Evolutionary conservation across 1,140 invertebrate genomes (phyloP).

Genomic region (Scaptomyza graminum): DNA sequence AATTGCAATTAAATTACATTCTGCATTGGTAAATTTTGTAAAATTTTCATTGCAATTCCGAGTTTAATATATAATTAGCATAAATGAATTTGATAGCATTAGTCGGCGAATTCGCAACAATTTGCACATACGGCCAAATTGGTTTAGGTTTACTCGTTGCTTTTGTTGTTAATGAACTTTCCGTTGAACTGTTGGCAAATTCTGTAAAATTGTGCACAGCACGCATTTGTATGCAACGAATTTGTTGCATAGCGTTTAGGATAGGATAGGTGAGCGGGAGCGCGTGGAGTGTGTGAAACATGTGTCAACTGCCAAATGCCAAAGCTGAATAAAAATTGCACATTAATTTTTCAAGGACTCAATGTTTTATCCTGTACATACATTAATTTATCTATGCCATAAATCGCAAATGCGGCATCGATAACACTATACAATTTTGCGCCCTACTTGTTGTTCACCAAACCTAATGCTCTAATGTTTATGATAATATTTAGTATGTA

Average conservation of each 20-base stretch:
- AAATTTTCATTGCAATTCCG: conserved; percentile 21
- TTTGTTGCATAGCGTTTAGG: conserved; percentile 3
- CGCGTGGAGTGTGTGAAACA: not conserved
- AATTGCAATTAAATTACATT: conserved; percentile 45
- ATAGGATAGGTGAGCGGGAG: not conserved
- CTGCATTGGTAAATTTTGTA: conserved; percentile 11
- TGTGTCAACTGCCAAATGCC: conserved; percentile 41
- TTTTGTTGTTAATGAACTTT: conserved; percentile 38
- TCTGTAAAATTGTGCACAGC: not conserved
- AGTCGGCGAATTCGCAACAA: conserved; percentile 15
- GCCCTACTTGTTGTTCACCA: not conserved
- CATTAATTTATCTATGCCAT: conserved; percentile 7
- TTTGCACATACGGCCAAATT: conserved; percentile 17
- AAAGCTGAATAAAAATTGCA: conserved; percentile 30
- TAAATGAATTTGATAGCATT: conserved; percentile 43
- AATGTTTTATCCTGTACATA: not conserved
- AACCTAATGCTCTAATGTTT: not conserved
- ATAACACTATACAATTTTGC: conserved; percentile 30
- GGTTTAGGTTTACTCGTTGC: not conserved
- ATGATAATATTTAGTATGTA: no score
- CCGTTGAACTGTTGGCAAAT: not conserved
- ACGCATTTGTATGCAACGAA: not conserved
- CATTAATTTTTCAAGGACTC: conserved; percentile 24
- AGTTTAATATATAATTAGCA: conserved; percentile 44
- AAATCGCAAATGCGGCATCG: conserved; percentile 28